phyloP scores from a whole-genome alignment of 2,113 vertebrate species.

The Uria aalge region DNA sequence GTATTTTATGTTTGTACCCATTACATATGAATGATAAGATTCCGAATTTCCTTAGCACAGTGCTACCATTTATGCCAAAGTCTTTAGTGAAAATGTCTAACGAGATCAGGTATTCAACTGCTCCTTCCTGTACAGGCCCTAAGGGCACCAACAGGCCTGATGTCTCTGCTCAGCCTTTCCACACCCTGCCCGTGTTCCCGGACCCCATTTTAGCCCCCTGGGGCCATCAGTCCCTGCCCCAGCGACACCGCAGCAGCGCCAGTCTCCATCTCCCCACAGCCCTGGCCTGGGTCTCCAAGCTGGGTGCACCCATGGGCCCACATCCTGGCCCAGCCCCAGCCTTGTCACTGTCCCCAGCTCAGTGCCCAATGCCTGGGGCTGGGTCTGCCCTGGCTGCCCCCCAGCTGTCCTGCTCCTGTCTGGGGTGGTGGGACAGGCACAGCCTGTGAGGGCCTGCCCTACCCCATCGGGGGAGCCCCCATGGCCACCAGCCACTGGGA shows the following conservation, averaged over 20 bases:
- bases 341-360: not conserved
- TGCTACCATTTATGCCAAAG: not conserved
- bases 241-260: not conserved
- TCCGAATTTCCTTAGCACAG: not conserved
- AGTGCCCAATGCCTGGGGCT: not conserved
- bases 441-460: not conserved
- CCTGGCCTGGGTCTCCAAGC: not conserved
- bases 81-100: not conserved
- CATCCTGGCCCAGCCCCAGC: not conserved
- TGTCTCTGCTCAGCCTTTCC: not conserved
- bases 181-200: accelerated
- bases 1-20: not conserved
- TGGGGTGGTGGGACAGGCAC: not conserved
- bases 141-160: not conserved
- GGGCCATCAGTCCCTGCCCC: not conserved
- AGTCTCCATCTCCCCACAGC: not conserved
- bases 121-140: not conserved
- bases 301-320: not conserved
- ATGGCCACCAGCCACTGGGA: accelerated
- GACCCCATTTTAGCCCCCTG: not conserved
- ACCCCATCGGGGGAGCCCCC: accelerated
- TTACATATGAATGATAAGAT: not conserved
- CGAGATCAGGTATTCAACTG: accelerated
- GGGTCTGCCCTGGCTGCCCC: not conserved
- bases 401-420: not conserved